A percentile compares a stretch with the other conserved stretches of the same genome.
Conservation (phyloP, 64 coral and sea anemone genomes). For the Porites australiensis region DNA sequence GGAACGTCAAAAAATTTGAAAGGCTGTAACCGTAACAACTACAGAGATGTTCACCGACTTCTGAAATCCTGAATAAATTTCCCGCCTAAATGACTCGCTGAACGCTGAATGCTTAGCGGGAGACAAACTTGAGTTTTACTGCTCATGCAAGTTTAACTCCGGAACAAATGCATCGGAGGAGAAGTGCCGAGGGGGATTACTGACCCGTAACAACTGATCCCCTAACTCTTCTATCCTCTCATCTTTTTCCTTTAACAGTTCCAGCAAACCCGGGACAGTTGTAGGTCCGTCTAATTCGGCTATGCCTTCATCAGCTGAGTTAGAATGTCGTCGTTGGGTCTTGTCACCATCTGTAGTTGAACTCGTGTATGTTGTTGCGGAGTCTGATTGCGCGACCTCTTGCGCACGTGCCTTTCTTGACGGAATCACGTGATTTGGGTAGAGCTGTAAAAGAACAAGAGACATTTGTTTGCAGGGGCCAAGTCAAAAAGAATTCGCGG, state of each 20-base stretch:
- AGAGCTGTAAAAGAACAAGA: not conserved
- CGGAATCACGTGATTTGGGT: not conserved
- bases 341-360: not conserved
- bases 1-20: too few species aligned
- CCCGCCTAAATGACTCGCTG: too few species aligned
- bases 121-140: too few species aligned
- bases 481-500: too few species aligned
- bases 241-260: slow-evolving; percentile 73
- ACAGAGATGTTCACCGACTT: too few species aligned
- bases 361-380: not conserved
- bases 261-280: slow-evolving; percentile 43
- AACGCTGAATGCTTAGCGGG: too few species aligned
- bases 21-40: too few species aligned
- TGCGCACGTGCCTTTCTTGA: not conserved
- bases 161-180: too few species aligned
- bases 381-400: not conserved
- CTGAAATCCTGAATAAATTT: too few species aligned
- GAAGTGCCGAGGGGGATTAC: not conserved
- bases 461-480: too few species aligned
- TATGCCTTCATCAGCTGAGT: slow-evolving; percentile 68
- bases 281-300: slow-evolving; percentile 77
- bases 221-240: slow-evolving; percentile 63
- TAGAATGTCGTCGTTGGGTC: not conserved
- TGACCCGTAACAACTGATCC: slow-evolving; percentile 51
- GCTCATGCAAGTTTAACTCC: too few species aligned